These are phyloP conservation scores for Eupeodes corollae DNA, from an alignment of 1,140 invertebrate species.

Conservation along the genomic window DNA sequence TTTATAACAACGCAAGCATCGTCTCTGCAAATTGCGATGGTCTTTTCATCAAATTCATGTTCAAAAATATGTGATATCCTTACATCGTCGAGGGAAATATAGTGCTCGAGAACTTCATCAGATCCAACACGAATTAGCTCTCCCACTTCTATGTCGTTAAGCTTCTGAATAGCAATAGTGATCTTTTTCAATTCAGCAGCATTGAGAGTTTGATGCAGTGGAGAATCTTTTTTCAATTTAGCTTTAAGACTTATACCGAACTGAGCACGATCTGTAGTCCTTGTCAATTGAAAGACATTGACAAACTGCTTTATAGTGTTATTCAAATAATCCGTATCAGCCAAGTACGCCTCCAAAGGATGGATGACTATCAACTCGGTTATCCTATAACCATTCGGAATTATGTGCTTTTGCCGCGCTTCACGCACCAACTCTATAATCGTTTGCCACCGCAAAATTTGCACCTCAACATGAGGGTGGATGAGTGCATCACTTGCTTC, in stretches of 20 bases:
- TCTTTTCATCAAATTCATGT: slow-evolving; percentile 30
- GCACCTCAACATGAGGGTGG: slow-evolving; percentile 70
- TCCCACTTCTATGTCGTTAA: slow-evolving; percentile 66
- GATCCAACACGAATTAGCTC: slow-evolving; percentile 55
- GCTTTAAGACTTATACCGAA: slow-evolving; percentile 81
- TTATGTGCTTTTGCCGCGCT: slow-evolving; percentile 75
- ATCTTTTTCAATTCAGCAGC: slow-evolving; percentile 80
- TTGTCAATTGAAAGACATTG: slow-evolving; percentile 72
- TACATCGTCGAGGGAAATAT: slow-evolving; percentile 63
- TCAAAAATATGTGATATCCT: slow-evolving; percentile 65
- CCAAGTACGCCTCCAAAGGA: slow-evolving; percentile 58
- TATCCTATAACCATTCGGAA: slow-evolving; percentile 88
- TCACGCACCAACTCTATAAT: slow-evolving; percentile 86
- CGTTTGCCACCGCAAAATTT: slow-evolving; percentile 80
- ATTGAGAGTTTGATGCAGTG: slow-evolving; percentile 60
- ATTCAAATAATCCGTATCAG: slow-evolving; percentile 66
- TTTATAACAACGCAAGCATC: slow-evolving; percentile 62
- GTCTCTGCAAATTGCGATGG: slow-evolving; percentile 67
- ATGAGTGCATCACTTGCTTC: slow-evolving; percentile 56
- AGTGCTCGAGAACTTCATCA: slow-evolving; percentile 60
- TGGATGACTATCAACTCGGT: slow-evolving; percentile 88
- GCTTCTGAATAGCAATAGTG: slow-evolving; percentile 60
- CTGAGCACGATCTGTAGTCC: slow-evolving; percentile 76
- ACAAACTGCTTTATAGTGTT: slow-evolving; percentile 77
- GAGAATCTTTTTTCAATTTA: slow-evolving; percentile 66